phyloP scores from a whole-genome alignment of 2,888 invertebrate genomes.

The Epinotia bilunana region DNA sequence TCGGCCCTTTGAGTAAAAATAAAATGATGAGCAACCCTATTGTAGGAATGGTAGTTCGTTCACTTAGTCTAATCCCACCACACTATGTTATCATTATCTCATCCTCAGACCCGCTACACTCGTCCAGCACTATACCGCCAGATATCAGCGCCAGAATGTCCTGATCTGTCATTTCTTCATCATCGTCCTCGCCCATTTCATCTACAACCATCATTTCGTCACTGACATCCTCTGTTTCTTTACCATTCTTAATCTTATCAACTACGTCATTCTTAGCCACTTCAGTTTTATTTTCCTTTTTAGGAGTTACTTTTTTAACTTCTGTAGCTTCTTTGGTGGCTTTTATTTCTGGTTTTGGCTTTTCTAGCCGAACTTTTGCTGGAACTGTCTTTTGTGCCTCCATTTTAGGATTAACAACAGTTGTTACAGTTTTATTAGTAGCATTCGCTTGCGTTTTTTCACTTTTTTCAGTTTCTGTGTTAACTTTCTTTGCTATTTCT shows the following conservation, averaged over 20 bases:
- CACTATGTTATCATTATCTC: constrained; percentile 50
- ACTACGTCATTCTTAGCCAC: not conserved
- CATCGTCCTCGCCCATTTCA: constrained; percentile 52
- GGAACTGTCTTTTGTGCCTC: constrained; percentile 21
- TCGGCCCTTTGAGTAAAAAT: too few relatives aligned
- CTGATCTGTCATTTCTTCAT: constrained; percentile 70
- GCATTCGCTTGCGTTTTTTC: constrained; percentile 12
- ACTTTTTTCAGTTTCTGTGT: constrained; percentile 10
- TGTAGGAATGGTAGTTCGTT: not conserved
- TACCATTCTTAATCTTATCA: constrained; percentile 5
- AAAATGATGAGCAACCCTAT: too few relatives aligned
- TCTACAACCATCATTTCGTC: constrained; percentile 32
- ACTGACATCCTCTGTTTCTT: constrained; percentile 5
- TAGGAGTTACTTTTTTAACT: constrained; percentile 3
- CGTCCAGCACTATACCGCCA: constrained; percentile 70
- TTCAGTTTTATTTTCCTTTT: constrained; percentile 4
- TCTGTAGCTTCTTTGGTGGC: constrained; percentile 1
- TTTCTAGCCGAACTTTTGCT: not conserved
- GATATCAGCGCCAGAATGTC: constrained; percentile 73
- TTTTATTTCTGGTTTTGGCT: constrained; percentile 14
- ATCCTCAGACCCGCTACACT: constrained; percentile 71
- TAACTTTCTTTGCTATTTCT: constrained; percentile 21
- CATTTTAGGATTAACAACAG: constrained; percentile 18
- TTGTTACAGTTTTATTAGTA: constrained; percentile 14
- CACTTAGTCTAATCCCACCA: not conserved